These are phyloP conservation scores for Mirounga angustirostris DNA, from an alignment of 2,113 vertebrate genomes.

Conservation along the genomic window DNA sequence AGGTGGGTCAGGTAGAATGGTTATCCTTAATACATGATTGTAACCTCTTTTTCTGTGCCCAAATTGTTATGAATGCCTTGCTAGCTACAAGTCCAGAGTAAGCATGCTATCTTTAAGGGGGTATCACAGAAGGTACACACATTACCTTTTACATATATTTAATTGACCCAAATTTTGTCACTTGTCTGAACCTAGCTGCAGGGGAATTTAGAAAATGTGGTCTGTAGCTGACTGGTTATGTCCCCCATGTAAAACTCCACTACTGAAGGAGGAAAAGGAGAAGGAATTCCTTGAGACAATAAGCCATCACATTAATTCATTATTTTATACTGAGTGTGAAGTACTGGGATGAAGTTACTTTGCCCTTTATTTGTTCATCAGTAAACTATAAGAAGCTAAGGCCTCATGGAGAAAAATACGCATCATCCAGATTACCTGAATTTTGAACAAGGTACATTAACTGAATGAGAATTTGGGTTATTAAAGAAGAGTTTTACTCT, in stretches of 20 bases:
- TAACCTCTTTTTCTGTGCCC: background rate
- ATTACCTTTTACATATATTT: background rate
- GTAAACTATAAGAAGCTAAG: background rate
- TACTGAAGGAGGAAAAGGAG: background rate
- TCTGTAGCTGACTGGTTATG: background rate
- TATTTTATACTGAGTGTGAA: background rate
- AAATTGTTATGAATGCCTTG: background rate
- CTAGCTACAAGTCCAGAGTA: background rate
- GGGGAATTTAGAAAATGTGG: slow-evolving; percentile 13
- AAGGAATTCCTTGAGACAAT: slow-evolving; percentile 6
- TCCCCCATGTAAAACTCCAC: background rate
- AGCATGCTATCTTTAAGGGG: background rate
- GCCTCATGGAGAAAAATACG: background rate
- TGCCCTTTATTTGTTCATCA: slow-evolving; percentile 7
- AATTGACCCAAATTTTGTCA: background rate
- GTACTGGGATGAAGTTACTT: background rate
- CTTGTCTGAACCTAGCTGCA: background rate
- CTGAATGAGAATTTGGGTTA: background rate
- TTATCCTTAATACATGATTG: background rate
- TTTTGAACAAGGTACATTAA: background rate
- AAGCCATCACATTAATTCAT: background rate
- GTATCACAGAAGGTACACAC: background rate
- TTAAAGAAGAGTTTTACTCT: background rate
- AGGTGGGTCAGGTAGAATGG: background rate
- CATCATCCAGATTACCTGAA: background rate